Percentiles rank a stretch among this genome's conserved stretches.
These are phyloP conservation scores for Pantherophis vulpinus DNA, from an alignment of 2,797 vertebrate species.

Conservation along the genomic window DNA sequence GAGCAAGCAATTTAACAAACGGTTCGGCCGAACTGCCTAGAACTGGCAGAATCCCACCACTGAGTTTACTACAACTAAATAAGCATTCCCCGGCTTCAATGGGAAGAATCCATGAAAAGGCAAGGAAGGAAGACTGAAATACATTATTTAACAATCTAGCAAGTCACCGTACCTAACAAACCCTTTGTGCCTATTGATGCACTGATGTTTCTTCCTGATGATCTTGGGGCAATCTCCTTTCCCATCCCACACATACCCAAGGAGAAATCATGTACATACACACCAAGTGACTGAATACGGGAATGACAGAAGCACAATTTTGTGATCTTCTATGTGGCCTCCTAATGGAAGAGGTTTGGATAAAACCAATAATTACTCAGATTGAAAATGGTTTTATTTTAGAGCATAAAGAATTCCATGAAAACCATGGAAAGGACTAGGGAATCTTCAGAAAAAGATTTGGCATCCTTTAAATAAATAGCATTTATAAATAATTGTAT, in stretches of 20 bases:
- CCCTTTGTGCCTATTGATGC: background rate
- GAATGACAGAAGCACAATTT: background rate
- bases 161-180: background rate
- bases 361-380: background rate
- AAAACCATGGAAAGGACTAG: background rate
- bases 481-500: background rate
- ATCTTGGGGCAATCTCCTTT: background rate
- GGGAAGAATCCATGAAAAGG: background rate
- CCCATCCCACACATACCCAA: background rate
- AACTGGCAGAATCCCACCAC: too few species aligned
- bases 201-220: background rate
- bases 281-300: background rate
- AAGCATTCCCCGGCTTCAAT: background rate
- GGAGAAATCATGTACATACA: background rate
- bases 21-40: too few species aligned
- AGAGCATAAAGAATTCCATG: background rate
- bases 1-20: too few species aligned
- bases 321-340: background rate
- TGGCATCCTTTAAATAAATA: background rate
- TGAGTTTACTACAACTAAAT: background rate
- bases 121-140: background rate
- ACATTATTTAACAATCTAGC: background rate
- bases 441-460: background rate
- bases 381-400: background rate
- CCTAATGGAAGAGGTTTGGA: background rate